phyloP scores from a whole-genome alignment of 2,113 vertebrate species.

The Anolis sagrei region DNA sequence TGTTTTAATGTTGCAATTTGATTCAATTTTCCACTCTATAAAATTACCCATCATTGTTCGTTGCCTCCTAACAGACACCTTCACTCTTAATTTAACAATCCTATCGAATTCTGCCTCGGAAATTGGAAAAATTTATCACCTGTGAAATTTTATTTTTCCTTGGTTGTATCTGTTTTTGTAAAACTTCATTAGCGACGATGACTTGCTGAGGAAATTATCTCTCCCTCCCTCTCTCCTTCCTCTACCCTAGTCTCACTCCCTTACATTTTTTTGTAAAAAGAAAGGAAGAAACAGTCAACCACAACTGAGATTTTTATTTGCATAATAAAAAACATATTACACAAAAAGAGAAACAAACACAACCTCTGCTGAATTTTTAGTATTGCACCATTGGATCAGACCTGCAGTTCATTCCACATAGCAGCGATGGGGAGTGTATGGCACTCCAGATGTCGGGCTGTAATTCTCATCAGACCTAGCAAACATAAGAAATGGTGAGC shows the following conservation, averaged over 20 bases:
- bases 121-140: constrained; percentile 97
- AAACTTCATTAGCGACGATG: constrained; percentile 92
- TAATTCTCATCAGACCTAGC: neutral
- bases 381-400: constrained; percentile 2
- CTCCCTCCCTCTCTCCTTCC: constrained; percentile 36
- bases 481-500: too few relatives aligned
- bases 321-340: constrained; percentile 68
- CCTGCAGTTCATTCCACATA: neutral
- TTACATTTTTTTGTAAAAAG: constrained; percentile 55
- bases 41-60: constrained; percentile 92
- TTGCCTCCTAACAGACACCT: constrained; percentile 88
- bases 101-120: constrained; percentile 90
- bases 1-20: constrained; percentile 94
- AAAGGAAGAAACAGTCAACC: constrained; percentile 54
- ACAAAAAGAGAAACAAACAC: constrained; percentile 14
- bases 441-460: neutral
- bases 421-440: neutral
- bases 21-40: constrained; percentile 99
- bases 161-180: constrained; percentile 87
- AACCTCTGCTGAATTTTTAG: constrained; percentile 16
- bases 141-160: constrained; percentile 97
- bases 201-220: constrained; percentile 89
- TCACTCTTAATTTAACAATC: constrained; percentile 95
- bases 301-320: constrained; percentile 73
- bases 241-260: constrained; percentile 5